These are phyloP conservation scores for Palythoa grandis DNA, from an alignment of 92 coral and sea anemone genomes.

Conservation along the genomic window DNA sequence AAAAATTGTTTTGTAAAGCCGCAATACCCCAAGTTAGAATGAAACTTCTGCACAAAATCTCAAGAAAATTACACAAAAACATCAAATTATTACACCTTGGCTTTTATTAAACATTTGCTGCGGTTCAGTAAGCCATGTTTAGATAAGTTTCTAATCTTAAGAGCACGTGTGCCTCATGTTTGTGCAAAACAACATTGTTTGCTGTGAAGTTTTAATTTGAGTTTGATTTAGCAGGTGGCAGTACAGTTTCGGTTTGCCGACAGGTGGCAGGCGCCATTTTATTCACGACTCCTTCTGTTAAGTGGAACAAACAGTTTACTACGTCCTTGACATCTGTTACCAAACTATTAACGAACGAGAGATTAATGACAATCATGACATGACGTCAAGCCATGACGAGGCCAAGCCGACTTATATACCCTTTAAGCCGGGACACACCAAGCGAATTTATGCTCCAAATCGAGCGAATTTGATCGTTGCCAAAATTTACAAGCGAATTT, in stretches of 20 bases:
- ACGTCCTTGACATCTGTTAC: not conserved
- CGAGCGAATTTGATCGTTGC: no score
- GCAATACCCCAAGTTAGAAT: no score
- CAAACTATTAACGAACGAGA: not conserved
- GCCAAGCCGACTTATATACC: no score
- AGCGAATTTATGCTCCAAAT: no score
- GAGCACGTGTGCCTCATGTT: not conserved
- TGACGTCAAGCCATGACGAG: not conserved
- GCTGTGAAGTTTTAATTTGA: not conserved
- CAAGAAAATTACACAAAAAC: no score
- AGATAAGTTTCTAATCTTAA: not conserved
- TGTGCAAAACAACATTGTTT: not conserved
- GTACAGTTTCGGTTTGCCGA: not conserved
- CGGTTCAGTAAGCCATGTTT: not conserved
- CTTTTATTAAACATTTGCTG: no score
- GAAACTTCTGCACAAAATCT: no score
- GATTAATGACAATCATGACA: not conserved
- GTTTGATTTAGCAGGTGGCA: not conserved
- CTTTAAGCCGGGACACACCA: no score
- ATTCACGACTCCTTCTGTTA: not conserved
- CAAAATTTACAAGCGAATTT: no score
- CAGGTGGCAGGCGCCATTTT: not conserved
- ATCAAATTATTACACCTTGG: not conserved
- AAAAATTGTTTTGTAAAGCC: no score
- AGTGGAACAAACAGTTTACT: not conserved